A percentile compares a stretch with the other conserved stretches of the same genome.
These are phyloP conservation scores for Psammodynastes pulverulentus DNA, from an alignment of 2,113 vertebrate species.

Conservation along the genomic window DNA sequence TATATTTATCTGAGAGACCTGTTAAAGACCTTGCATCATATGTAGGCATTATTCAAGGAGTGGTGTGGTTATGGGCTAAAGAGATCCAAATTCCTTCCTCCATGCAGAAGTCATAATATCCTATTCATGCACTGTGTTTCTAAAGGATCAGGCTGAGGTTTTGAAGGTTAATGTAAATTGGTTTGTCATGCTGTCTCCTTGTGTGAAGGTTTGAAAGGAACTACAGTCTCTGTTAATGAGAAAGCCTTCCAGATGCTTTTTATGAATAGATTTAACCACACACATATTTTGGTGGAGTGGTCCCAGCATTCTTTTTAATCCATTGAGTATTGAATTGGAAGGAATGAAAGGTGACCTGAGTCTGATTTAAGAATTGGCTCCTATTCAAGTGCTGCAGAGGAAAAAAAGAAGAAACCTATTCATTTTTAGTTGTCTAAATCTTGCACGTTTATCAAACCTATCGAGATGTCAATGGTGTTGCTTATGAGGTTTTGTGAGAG, in stretches of 20 bases:
- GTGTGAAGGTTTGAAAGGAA: not conserved
- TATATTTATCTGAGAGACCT: not conserved
- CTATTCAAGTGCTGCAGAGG: not conserved
- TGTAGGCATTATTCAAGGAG: not conserved
- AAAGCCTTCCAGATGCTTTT: not conserved
- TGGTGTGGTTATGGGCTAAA: not conserved
- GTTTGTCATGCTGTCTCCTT: not conserved
- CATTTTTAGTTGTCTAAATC: not conserved
- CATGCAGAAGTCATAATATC: not conserved
- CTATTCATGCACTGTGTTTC: not conserved
- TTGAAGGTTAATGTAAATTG: not conserved
- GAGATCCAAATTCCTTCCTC: not conserved
- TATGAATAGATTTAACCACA: not conserved
- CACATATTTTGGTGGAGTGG: no score
- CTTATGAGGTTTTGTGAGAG: not conserved
- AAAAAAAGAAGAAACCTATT: not conserved
- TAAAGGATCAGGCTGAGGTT: not conserved
- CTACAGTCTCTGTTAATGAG: not conserved
- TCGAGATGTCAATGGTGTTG: not conserved
- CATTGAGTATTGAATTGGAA: not conserved
- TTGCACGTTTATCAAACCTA: not conserved
- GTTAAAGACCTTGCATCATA: not conserved
- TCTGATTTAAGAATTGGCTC: not conserved
- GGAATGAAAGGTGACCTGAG: not conserved
- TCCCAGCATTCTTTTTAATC: not conserved